A percentile compares a stretch with the other conserved stretches of the same genome.
Evolutionary conservation across 1,140 invertebrate genomes (phyloP).

Genomic region (Hormaphis cornu): DNA sequence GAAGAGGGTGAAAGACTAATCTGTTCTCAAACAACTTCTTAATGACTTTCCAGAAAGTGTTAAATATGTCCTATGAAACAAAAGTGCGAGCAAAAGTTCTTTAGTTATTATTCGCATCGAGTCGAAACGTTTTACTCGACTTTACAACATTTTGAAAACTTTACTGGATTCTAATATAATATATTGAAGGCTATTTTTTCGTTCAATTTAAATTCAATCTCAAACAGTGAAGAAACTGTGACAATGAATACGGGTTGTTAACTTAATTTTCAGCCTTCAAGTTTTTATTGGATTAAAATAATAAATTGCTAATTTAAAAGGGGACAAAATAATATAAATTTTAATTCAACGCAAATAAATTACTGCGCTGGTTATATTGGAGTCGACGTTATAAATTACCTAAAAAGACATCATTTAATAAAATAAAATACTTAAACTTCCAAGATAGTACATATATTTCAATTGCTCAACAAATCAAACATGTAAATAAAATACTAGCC

Average conservation of each 20-base stretch:
- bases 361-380: no score
- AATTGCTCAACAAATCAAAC: not conserved
- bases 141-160: not conserved
- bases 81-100: not conserved
- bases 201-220: not conserved
- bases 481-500: no score
- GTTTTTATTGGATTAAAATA: not conserved
- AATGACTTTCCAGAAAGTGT: conserved; percentile 1
- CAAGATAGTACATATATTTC: not conserved
- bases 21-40: not conserved
- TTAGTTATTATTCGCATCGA: not conserved
- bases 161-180: not conserved
- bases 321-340: not conserved
- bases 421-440: not conserved
- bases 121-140: not conserved
- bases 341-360: not conserved
- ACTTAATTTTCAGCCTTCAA: not conserved
- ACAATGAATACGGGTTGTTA: not conserved
- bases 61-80: not conserved
- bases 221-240: not conserved
- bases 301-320: not conserved
- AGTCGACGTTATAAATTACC: not conserved
- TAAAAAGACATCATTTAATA: not conserved
- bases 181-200: not conserved
- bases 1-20: not conserved